Conservation (phyloP, 2,888 invertebrate species). For the Cephus nigrinus region DNA sequence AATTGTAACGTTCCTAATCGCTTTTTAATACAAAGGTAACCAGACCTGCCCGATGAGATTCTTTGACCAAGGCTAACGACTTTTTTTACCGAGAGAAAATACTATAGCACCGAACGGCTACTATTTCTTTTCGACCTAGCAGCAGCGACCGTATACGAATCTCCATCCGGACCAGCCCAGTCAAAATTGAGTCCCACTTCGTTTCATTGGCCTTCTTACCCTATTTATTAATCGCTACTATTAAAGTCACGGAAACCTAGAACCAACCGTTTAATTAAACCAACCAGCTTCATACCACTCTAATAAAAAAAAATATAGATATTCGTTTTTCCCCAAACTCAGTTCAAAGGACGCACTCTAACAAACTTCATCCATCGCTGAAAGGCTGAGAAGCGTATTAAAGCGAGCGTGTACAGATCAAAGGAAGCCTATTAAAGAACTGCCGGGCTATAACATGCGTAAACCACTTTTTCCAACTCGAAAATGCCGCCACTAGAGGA, state of each 20-base stretch:
- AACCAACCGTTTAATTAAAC: not conserved
- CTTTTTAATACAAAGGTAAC: not conserved
- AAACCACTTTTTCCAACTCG: constrained; percentile 34
- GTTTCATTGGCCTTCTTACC: not conserved
- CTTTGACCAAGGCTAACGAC: not conserved
- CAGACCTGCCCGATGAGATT: not conserved
- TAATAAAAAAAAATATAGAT: not conserved
- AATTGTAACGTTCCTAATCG: not conserved
- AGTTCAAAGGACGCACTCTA: constrained; percentile 4
- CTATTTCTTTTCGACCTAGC: not conserved
- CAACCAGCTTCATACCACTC: not conserved
- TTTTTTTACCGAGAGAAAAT: not conserved
- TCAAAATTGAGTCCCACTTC: not conserved
- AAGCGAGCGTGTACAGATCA: constrained; percentile 38
- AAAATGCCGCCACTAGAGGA: constrained; percentile 24
- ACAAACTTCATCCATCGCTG: constrained; percentile 4
- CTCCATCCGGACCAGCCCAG: not conserved
- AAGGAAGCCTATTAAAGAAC: constrained; percentile 37
- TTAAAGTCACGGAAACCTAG: no score
- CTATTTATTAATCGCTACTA: not conserved
- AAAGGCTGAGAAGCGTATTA: constrained; percentile 17
- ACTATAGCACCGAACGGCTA: not conserved
- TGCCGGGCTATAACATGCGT: constrained; percentile 29
- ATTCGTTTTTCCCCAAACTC: not conserved
- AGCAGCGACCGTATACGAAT: not conserved